Evolutionary conservation across 2,797 vertebrate species (phyloP).

Genomic region (Cheirogaleus major): DNA sequence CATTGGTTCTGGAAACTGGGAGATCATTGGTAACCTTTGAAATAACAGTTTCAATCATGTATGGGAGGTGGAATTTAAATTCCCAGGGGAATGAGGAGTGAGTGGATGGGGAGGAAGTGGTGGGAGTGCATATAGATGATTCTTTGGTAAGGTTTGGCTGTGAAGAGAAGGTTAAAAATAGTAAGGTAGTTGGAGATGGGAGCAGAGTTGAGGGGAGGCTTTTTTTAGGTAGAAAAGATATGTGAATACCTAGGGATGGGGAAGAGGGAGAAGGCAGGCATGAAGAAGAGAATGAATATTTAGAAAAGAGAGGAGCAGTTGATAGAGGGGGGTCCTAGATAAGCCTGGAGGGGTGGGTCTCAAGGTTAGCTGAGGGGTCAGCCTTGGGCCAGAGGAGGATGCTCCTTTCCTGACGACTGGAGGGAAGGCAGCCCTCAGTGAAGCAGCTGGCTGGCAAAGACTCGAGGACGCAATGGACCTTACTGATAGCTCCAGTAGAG

Average conservation of each 20-base stretch:
- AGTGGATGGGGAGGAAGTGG: constrained; percentile 68
- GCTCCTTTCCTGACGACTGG: not conserved
- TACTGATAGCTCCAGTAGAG: not conserved
- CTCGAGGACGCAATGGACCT: not conserved
- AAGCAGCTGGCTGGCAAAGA: not conserved
- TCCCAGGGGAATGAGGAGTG: constrained; percentile 28
- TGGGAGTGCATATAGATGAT: constrained; percentile 77
- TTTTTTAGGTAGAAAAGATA: constrained; percentile 70
- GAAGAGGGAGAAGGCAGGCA: constrained; percentile 15
- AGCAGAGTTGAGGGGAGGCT: constrained; percentile 53
- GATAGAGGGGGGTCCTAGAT: not conserved
- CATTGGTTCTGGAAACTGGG: not conserved
- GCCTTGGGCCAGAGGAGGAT: not conserved
- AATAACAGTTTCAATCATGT: constrained; percentile 26
- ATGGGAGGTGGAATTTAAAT: constrained; percentile 56
- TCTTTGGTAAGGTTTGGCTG: constrained; percentile 70
- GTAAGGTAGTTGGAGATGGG: constrained; percentile 63
- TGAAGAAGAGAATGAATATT: constrained; percentile 9
- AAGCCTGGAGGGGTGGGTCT: not conserved
- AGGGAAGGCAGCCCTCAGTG: not conserved
- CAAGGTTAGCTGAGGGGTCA: not conserved
- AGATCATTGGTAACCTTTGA: constrained; percentile 57
- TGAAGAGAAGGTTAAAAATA: constrained; percentile 76
- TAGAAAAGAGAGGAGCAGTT: not conserved
- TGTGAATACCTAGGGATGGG: constrained; percentile 47